Base-by-base conservation (phyloP, 2,888 invertebrate species). In the Salpingus planirostris region DNA sequence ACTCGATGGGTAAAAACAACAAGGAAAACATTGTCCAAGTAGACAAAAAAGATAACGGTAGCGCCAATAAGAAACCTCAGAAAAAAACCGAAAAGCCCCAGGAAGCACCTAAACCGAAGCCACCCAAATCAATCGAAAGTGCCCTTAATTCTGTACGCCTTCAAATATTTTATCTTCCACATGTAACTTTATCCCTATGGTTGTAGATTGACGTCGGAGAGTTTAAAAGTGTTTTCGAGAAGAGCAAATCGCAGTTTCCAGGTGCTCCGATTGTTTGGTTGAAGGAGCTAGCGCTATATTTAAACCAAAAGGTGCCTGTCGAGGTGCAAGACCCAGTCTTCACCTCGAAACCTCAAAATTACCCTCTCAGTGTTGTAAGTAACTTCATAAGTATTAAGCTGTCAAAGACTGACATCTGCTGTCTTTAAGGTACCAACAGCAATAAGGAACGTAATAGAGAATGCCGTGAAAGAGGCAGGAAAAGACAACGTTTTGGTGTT, bases 251-350 rank as follows among this genome's bases (percentile, higher is more conserved):
- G 2, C 69, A 74, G 36, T 84, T 78, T 59, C 78, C 80, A 1
- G 79, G 78, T 21, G 78, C 78, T n/a, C 81, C 83, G 4, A 59
- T 76, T 21, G 66, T 76, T 13, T 77, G 84, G 82, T 54, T 86
- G 13, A 80, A 81, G 54, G 80, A 80, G 54, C 69, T 85, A 27
- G 73, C 76, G 4, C 69, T 68, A 21, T 79, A 70, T 59, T 61
- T 81, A 23, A 80, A 80, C 52, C 66, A 70, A 1, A 76, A 76
- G 49, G 67, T 73, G 30, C 69, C 70, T 29, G 66, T 77, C 11
- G 78, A 79, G n/a, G 67, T 75, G 22, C 72, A 72, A 30, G 79
- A 80, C 49, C 73, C 74, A 1, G 68, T 70, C 2, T 79, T 79
- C 52, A 57, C 69, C 1, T 65, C 67, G 12, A 70, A 73, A 49